These are phyloP conservation scores for Lithobates sylvaticus DNA, from an alignment of 2,797 vertebrate species.

Conservation along the genomic window DNA sequence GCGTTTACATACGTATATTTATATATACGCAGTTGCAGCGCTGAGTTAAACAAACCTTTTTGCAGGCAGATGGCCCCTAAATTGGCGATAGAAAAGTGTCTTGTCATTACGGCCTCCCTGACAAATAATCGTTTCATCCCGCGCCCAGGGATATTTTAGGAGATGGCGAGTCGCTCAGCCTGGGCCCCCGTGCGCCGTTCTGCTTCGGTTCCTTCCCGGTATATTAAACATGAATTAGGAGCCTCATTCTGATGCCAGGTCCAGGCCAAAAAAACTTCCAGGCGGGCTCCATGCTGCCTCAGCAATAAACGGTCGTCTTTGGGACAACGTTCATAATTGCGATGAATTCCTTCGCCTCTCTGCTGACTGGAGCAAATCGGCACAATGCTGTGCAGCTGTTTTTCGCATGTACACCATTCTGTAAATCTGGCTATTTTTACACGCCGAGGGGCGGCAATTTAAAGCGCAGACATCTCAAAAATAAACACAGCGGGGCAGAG, in stretches of 20 bases:
- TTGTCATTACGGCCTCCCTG: background rate
- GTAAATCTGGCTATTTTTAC: constrained; percentile 58
- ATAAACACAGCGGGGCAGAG: constrained; percentile 27
- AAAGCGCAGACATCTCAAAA: constrained; percentile 25
- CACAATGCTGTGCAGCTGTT: constrained; percentile 28
- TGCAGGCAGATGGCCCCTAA: constrained; percentile 24
- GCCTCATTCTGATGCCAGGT: constrained; percentile 8
- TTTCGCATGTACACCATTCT: constrained; percentile 31
- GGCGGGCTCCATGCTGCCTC: constrained; percentile 35
- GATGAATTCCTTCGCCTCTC: constrained; percentile 36
- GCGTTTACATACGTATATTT: background rate
- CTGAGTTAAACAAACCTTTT: constrained; percentile 16
- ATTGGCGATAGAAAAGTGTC: background rate
- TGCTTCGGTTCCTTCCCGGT: constrained; percentile 34
- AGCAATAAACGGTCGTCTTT: constrained; percentile 43
- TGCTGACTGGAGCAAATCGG: constrained; percentile 40
- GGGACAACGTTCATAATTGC: constrained; percentile 53
- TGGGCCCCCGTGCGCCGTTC: constrained; percentile 14
- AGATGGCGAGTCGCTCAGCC: background rate
- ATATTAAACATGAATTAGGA: constrained; percentile 52
- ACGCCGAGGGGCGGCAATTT: constrained; percentile 13
- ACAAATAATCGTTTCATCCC: constrained; percentile 21
- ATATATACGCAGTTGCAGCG: background rate
- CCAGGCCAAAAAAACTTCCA: background rate
- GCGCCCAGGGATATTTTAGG: constrained; percentile 31